These are phyloP conservation scores for Notechis scutatus DNA, from an alignment of 2,113 vertebrate species.

Conservation along the genomic window DNA sequence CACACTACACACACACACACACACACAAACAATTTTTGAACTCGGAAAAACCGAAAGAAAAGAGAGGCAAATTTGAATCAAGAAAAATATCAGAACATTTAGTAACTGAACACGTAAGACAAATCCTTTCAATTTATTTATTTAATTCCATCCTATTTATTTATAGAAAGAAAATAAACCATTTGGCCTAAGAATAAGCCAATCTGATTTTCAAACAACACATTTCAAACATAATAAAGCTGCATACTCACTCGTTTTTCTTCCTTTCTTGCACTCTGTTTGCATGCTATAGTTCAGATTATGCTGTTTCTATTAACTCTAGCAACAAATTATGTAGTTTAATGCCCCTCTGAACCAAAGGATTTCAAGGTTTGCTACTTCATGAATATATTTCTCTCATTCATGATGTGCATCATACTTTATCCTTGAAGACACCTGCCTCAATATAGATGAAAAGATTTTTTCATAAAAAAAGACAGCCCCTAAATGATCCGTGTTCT, in stretches of 20 bases:
- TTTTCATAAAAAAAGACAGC: constrained; percentile 37
- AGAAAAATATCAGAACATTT: neutral
- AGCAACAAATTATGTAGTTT: neutral
- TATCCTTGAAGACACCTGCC: constrained; percentile 20
- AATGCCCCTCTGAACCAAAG: constrained; percentile 17
- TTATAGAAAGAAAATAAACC: neutral
- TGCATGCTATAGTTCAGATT: constrained; percentile 16
- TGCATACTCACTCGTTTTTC: neutral
- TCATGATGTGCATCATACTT: constrained; percentile 14
- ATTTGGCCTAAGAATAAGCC: neutral
- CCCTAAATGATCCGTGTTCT: constrained; percentile 17
- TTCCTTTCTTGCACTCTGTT: neutral
- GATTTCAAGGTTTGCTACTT: constrained; percentile 3
- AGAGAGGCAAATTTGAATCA: neutral
- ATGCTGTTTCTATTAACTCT: constrained; percentile 20
- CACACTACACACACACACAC: neutral
- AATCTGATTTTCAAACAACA: constrained; percentile 31
- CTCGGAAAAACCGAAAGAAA: neutral
- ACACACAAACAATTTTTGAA: neutral
- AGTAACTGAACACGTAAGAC: neutral
- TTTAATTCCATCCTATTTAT: neutral
- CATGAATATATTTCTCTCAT: constrained; percentile 21
- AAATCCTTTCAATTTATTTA: neutral
- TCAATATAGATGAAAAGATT: constrained; percentile 29
- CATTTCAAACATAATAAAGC: constrained; percentile 40